A percentile compares a stretch with the other conserved stretches of the same genome.
Evolutionary conservation across 2,888 invertebrate species (phyloP).

Genomic region (Chrysolina oricalcia): DNA sequence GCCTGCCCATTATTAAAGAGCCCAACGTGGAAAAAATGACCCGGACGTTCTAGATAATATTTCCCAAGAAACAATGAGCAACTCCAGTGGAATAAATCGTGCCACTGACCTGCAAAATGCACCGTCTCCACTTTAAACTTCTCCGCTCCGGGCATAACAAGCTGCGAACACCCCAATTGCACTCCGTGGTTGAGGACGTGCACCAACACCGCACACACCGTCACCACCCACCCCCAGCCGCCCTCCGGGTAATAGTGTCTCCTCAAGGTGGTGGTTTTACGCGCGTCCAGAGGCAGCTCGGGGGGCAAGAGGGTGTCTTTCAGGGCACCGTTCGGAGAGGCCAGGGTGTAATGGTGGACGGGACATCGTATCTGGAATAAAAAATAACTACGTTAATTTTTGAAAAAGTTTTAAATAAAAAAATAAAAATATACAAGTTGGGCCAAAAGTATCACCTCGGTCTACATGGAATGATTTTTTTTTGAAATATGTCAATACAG

Average conservation of each 20-base stretch:
- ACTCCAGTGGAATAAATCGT: constrained; percentile 6
- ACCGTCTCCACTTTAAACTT: constrained; percentile 78
- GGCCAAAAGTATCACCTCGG: too few species aligned
- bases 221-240: constrained; percentile 90
- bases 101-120: constrained; percentile 79
- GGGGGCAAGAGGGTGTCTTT: constrained; percentile 56
- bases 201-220: constrained; percentile 81
- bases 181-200: constrained; percentile 84
- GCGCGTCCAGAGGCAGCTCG: constrained; percentile 68
- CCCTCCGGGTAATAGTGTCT: constrained; percentile 90
- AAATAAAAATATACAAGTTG: too few species aligned
- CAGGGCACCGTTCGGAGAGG: constrained; percentile 36
- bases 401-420: too few species aligned
- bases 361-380: constrained; percentile 55
- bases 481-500: too few species aligned
- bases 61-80: not conserved
- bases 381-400: not conserved
- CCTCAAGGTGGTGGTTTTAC: constrained; percentile 72
- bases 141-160: constrained; percentile 76
- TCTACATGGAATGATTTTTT: too few species aligned
- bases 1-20: not conserved
- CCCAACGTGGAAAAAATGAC: not conserved
- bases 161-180: constrained; percentile 79
- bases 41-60: not conserved
- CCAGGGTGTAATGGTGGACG: constrained; percentile 55